phyloP scores from a whole-genome alignment of 2,888 invertebrate species.

The Heterodera filipjevi region DNA sequence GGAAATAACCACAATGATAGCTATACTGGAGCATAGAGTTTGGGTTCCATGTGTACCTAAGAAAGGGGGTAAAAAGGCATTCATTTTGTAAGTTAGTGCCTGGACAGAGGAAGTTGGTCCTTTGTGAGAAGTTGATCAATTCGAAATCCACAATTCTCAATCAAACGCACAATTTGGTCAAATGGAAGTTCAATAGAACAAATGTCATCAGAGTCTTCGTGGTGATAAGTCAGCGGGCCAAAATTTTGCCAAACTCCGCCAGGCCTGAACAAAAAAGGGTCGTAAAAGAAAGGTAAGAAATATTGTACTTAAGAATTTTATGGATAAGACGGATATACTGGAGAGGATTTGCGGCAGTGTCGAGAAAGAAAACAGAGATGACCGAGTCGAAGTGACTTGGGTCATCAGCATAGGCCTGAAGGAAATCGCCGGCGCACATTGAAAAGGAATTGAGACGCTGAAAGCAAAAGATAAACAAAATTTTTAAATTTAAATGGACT shows the following conservation, averaged over 20 bases:
- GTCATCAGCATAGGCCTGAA: constrained; percentile 77
- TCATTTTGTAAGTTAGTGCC: neutral
- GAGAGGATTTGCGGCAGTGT: constrained; percentile 94
- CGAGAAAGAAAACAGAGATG: constrained; percentile 95
- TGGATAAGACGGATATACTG: constrained; percentile 84
- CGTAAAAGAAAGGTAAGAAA: neutral
- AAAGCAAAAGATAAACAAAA: constrained; percentile 21
- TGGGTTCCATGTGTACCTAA: constrained; percentile 38
- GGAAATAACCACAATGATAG: constrained; percentile 47
- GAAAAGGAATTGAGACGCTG: constrained; percentile 72
- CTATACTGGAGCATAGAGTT: constrained; percentile 44
- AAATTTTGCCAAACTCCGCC: constrained; percentile 71
- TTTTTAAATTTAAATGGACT: neutral
- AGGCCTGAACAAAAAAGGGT: constrained; percentile 68
- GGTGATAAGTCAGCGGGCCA: constrained; percentile 83
- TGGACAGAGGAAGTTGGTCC: constrained; percentile 14
- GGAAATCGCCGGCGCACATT: constrained; percentile 95
- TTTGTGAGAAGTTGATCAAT: constrained; percentile 33
- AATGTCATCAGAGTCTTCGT: constrained; percentile 49
- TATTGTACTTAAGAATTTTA: constrained; percentile 75
- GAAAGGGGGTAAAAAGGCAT: neutral
- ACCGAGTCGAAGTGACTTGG: constrained; percentile 86
- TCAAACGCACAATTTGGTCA: constrained; percentile 35
- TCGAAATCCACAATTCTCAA: constrained; percentile 37
- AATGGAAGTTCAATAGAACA: constrained; percentile 49